phyloP scores from a whole-genome alignment of 2,888 invertebrate genomes.

The Sarcophaga variegata region DNA sequence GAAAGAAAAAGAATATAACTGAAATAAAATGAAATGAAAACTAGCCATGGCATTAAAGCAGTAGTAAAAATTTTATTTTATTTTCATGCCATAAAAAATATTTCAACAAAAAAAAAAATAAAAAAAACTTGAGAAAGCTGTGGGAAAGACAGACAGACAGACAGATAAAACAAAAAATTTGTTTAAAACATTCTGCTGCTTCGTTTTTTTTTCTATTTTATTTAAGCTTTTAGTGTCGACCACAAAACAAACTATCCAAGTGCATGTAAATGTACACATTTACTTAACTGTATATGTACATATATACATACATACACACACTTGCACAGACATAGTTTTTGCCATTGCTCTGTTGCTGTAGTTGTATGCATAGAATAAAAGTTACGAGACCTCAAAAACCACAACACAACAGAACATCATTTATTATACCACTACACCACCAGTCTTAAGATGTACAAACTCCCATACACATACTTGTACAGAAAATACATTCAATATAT shows the following conservation, averaged over 20 bases:
- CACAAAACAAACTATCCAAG: constrained; percentile 57
- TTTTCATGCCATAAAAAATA: constrained; percentile 23
- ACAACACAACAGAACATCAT: constrained; percentile 69
- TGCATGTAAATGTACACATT: constrained; percentile 26
- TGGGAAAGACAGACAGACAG: neutral
- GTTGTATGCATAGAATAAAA: constrained; percentile 62
- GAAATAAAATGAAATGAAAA: neutral
- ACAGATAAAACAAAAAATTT: constrained; percentile 8
- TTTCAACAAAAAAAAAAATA: constrained; percentile 11
- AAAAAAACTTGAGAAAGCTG: neutral
- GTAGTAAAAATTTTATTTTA: neutral
- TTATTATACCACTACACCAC: constrained; percentile 69
- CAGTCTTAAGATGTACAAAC: constrained; percentile 57
- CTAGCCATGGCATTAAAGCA: constrained; percentile 26
- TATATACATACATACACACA: neutral
- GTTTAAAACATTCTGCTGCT: constrained; percentile 14
- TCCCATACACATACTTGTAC: neutral
- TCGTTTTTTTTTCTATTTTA: constrained; percentile 22
- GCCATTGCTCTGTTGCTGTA: neutral
- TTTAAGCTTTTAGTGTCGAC: constrained; percentile 67
- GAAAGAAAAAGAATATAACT: neutral
- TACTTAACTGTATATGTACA: constrained; percentile 15
- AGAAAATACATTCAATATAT: too few relatives aligned
- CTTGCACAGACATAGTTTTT: neutral
- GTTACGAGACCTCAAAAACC: constrained; percentile 68